phyloP scores from a whole-genome alignment of 2,888 invertebrate species.

The Perizoma affinitatum region DNA sequence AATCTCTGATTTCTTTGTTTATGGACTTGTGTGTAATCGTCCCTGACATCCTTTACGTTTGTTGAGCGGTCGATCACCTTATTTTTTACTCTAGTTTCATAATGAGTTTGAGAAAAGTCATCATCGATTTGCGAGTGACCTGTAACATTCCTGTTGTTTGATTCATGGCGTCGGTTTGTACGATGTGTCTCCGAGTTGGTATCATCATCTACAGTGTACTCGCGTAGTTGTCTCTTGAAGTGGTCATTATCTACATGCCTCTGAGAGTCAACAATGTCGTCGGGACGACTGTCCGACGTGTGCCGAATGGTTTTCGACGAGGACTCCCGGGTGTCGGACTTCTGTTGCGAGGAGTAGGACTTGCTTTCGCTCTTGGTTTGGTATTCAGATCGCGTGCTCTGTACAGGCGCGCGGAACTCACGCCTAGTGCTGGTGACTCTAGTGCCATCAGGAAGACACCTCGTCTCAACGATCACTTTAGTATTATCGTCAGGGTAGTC shows the following conservation, averaged over 20 bases:
- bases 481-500: slow-evolving; percentile 87
- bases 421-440: slow-evolving; percentile 87
- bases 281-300: slow-evolving; percentile 46
- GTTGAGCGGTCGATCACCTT: slow-evolving; percentile 40
- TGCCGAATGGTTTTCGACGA: slow-evolving; percentile 55
- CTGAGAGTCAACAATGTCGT: slow-evolving; percentile 68
- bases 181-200: slow-evolving; percentile 42
- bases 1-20: slow-evolving; percentile 36
- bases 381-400: slow-evolving; percentile 64
- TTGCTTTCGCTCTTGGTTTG: slow-evolving; percentile 62
- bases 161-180: slow-evolving; percentile 27
- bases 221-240: slow-evolving; percentile 53
- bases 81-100: slow-evolving; percentile 32
- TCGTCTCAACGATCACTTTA: slow-evolving; percentile 87
- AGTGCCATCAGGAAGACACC: slow-evolving; percentile 87
- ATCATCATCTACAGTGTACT: slow-evolving; percentile 43
- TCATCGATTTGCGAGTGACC: slow-evolving; percentile 42
- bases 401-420: slow-evolving; percentile 81
- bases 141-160: slow-evolving; percentile 37
- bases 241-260: slow-evolving; percentile 66
- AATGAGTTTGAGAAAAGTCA: slow-evolving; percentile 34
- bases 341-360: slow-evolving; percentile 57
- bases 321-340: slow-evolving; percentile 55
- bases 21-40: slow-evolving; percentile 38
- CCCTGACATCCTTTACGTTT: slow-evolving; percentile 39